phyloP scores from a whole-genome alignment of 2,797 vertebrate genomes.

The Pangasius macronema region DNA sequence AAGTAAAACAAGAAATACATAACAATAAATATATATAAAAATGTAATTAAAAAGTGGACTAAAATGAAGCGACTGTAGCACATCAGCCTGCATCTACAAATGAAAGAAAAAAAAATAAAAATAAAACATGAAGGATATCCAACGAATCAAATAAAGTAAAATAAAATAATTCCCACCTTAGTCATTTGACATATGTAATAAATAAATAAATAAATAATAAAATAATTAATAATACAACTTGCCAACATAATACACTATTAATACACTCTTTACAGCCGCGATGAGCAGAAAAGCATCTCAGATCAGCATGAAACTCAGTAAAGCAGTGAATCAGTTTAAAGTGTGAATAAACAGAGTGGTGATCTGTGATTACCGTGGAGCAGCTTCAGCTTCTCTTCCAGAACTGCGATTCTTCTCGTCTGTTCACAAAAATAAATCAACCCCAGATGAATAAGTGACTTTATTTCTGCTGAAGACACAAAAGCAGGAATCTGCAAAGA shows the following conservation, averaged over 20 bases:
- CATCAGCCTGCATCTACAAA: too few relatives aligned
- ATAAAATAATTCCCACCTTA: too few relatives aligned
- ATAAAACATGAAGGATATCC: background rate
- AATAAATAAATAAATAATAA: too few relatives aligned
- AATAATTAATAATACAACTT: too few relatives aligned
- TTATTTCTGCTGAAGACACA: background rate
- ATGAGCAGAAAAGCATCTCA: too few relatives aligned
- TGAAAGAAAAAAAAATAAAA: background rate
- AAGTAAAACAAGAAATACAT: background rate
- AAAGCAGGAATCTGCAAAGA: background rate
- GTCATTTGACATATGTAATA: too few relatives aligned
- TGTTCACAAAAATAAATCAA: slow-evolving; percentile 55
- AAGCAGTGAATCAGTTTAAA: too few relatives aligned
- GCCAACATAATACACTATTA: too few relatives aligned
- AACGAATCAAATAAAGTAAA: background rate
- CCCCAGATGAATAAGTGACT: background rate
- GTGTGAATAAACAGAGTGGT: background rate
- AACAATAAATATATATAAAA: background rate
- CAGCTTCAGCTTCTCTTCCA: slow-evolving; percentile 75
- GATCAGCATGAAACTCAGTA: too few relatives aligned
- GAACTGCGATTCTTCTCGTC: slow-evolving; percentile 77
- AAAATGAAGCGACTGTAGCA: too few relatives aligned
- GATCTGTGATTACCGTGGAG: slow-evolving; percentile 67
- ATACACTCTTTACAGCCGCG: too few relatives aligned
- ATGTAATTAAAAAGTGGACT: too few relatives aligned